phyloP scores from a whole-genome alignment of 1,140 invertebrate species.

The Saccostrea echinata region DNA sequence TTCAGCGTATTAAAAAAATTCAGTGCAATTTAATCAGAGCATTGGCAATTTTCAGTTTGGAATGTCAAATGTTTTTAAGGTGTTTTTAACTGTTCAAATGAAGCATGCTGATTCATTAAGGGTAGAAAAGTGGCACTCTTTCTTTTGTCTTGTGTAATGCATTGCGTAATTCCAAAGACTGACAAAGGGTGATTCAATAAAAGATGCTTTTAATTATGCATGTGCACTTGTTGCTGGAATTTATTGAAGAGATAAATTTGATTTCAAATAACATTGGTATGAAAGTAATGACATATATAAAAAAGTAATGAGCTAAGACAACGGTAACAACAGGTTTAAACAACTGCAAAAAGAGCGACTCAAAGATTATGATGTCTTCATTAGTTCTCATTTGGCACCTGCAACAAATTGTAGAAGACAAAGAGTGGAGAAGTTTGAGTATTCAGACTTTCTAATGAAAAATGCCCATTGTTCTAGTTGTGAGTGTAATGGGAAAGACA shows the following conservation, averaged over 20 bases:
- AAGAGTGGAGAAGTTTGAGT: neutral
- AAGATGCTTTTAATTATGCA: conserved; percentile 30
- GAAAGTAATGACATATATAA: conserved; percentile 35
- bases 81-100: conserved; percentile 32
- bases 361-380: conserved; percentile 22
- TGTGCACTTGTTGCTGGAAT: conserved; percentile 31
- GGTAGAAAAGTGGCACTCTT: neutral
- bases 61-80: conserved; percentile 5
- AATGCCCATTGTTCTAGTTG: neutral
- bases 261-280: conserved; percentile 38
- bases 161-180: conserved; percentile 33
- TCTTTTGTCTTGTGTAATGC: conserved; percentile 16
- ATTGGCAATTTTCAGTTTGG: conserved; percentile 12
- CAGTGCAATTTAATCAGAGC: conserved; percentile 8
- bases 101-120: conserved; percentile 36
- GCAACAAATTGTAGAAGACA: conserved; percentile 21
- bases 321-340: conserved; percentile 26
- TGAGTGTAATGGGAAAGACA: neutral
- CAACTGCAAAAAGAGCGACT: neutral
- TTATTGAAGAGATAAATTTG: conserved; percentile 39
- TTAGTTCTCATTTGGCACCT: conserved; percentile 24
- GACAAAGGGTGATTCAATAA: conserved; percentile 29
- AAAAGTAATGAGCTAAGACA: conserved; percentile 30
- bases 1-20: neutral
- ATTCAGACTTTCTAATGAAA: neutral